These are phyloP conservation scores for Sciurus vulgaris DNA, from an alignment of 2,797 vertebrate genomes.

Conservation along the genomic window DNA sequence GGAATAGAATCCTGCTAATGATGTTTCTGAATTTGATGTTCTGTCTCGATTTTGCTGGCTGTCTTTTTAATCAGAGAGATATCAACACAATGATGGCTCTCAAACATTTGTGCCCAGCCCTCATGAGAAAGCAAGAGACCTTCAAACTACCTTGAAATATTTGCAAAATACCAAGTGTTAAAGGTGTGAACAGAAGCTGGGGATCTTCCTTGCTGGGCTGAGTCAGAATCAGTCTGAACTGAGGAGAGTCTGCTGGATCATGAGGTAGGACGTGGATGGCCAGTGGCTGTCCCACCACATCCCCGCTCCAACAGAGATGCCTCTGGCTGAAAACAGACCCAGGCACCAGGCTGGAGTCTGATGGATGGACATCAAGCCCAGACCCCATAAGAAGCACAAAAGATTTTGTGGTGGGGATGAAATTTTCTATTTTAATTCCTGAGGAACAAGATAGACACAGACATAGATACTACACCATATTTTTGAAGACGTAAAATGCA, in stretches of 20 bases:
- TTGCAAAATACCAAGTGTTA: slow-evolving; percentile 67
- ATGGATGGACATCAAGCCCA: background rate
- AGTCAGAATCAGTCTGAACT: background rate
- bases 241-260: background rate
- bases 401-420: background rate
- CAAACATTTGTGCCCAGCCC: slow-evolving; percentile 6
- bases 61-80: slow-evolving; percentile 83
- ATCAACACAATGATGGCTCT: slow-evolving; percentile 52
- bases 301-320: background rate
- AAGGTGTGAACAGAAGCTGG: slow-evolving; percentile 26
- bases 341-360: background rate
- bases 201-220: background rate
- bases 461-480: background rate
- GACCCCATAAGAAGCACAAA: background rate
- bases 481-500: background rate
- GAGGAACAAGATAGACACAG: background rate
- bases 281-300: background rate
- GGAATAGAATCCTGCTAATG: slow-evolving; percentile 79
- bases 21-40: slow-evolving; percentile 77
- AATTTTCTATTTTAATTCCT: slow-evolving; percentile 36
- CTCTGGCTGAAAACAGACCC: background rate
- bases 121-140: slow-evolving; percentile 48
- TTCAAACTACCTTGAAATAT: slow-evolving; percentile 62
- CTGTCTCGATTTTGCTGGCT: slow-evolving; percentile 59
- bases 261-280: background rate